These are phyloP conservation scores for Hypsopygia costalis DNA, from an alignment of 2,888 invertebrate species.

Conservation along the genomic window DNA sequence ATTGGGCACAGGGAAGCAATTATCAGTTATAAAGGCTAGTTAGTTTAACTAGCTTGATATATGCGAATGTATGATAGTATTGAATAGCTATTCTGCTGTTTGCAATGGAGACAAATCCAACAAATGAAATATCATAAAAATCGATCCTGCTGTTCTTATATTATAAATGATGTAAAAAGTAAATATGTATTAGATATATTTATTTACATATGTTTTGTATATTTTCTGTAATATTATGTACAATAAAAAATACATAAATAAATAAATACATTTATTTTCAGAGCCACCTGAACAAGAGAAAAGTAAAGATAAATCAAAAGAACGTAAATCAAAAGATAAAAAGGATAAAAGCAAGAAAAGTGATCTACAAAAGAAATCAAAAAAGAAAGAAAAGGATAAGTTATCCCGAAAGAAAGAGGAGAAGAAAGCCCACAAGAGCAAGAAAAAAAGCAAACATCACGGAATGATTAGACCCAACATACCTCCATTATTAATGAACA, in stretches of 20 bases:
- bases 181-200: not conserved
- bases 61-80: too few species aligned
- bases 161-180: too few species aligned
- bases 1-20: too few species aligned
- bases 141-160: too few species aligned
- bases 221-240: too few species aligned
- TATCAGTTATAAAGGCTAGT: too few species aligned
- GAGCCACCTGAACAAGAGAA: slow-evolving; percentile 45
- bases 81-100: too few species aligned
- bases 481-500: slow-evolving; percentile 70
- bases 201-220: too few species aligned
- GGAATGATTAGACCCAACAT: slow-evolving; percentile 68
- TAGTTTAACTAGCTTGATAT: too few species aligned
- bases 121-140: too few species aligned
- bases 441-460: slow-evolving; percentile 62
- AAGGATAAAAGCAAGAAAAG: slow-evolving; percentile 56
- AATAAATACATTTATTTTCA: slow-evolving; percentile 22
- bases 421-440: slow-evolving; percentile 67
- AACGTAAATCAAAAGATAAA: slow-evolving; percentile 56
- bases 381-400: slow-evolving; percentile 60
- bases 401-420: slow-evolving; percentile 53
- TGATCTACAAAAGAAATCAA: slow-evolving; percentile 55
- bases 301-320: slow-evolving; percentile 47
- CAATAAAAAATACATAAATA: too few species aligned
- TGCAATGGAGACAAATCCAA: too few species aligned